Conservation (phyloP, 2,888 invertebrate species). For the Drosophila colorata region DNA sequence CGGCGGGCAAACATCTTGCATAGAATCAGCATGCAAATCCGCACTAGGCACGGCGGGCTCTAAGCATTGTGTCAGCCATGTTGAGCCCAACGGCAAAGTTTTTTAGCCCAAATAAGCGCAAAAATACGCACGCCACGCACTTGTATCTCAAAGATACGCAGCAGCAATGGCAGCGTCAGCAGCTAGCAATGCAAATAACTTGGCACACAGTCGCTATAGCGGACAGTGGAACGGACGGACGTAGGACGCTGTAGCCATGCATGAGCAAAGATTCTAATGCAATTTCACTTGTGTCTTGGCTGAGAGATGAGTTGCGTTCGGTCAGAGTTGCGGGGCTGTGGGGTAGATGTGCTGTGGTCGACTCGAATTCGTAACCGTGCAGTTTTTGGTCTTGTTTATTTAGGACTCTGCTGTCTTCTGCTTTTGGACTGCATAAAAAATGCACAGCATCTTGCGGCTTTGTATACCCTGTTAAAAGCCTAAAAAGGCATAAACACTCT, state of each 20-base stretch:
- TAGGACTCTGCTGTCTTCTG: slow-evolving; percentile 59
- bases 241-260: slow-evolving; percentile 57
- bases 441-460: slow-evolving; percentile 44
- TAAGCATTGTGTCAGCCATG: slow-evolving; percentile 76
- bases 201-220: slow-evolving; percentile 64
- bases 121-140: slow-evolving; percentile 65
- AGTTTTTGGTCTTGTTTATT: slow-evolving; percentile 72
- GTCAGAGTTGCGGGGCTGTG: slow-evolving; percentile 8
- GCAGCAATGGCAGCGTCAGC: slow-evolving; percentile 27
- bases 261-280: slow-evolving; percentile 77
- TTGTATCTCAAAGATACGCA: slow-evolving; percentile 58
- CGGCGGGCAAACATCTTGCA: slow-evolving; percentile 22
- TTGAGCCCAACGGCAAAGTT: slow-evolving; percentile 68
- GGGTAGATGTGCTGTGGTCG: slow-evolving; percentile 11
- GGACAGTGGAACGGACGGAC: slow-evolving; percentile 10
- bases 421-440: slow-evolving; percentile 54
- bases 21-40: slow-evolving; percentile 49
- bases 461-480: slow-evolving; percentile 17
- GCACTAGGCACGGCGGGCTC: slow-evolving; percentile 32
- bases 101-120: slow-evolving; percentile 80
- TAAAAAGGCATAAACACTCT: neutral
- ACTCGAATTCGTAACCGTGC: slow-evolving; percentile 42
- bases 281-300: slow-evolving; percentile 57
- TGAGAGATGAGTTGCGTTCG: slow-evolving; percentile 25
- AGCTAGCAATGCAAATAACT: slow-evolving; percentile 74